A percentile compares a stretch with the other conserved stretches of the same genome.
These are phyloP conservation scores for Neosalanx taihuensis DNA, from an alignment of 2,797 vertebrate species.

Conservation along the genomic window DNA sequence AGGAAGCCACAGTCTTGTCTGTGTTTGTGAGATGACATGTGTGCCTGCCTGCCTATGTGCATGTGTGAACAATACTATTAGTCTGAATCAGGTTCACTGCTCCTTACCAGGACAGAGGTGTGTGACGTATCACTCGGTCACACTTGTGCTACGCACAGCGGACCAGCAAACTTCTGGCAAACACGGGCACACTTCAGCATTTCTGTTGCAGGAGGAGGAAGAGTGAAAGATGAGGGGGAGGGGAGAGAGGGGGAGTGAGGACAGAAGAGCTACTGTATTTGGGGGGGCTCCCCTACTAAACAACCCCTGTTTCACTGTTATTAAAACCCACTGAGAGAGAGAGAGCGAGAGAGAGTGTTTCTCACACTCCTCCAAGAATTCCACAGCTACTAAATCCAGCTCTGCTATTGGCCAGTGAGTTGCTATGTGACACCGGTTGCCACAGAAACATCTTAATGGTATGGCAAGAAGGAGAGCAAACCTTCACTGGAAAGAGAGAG, in stretches of 20 bases:
- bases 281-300: slow-evolving; percentile 1
- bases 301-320: slow-evolving; percentile 13
- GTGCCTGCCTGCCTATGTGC: too few relatives aligned
- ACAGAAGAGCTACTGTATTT: slow-evolving; percentile 20
- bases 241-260: neutral
- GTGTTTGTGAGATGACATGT: neutral
- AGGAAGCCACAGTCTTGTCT: neutral
- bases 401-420: slow-evolving; percentile 52
- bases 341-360: slow-evolving; percentile 12
- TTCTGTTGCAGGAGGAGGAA: neutral
- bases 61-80: too few relatives aligned
- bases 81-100: neutral
- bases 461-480: slow-evolving; percentile 50
- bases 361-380: slow-evolving; percentile 39
- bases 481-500: slow-evolving; percentile 19
- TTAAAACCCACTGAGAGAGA: slow-evolving; percentile 21
- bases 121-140: neutral
- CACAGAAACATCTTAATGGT: slow-evolving; percentile 70
- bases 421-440: slow-evolving; percentile 68
- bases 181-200: slow-evolving; percentile 14
- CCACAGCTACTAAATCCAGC: slow-evolving; percentile 38
- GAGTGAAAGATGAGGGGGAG: neutral
- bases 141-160: neutral
- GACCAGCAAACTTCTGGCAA: slow-evolving; percentile 1
- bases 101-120: too few relatives aligned